Percentiles rank a stretch among this genome's conserved stretches.
Evolutionary conservation across 1,140 invertebrate genomes (phyloP).

Genomic region (Drosophila athabasca): DNA sequence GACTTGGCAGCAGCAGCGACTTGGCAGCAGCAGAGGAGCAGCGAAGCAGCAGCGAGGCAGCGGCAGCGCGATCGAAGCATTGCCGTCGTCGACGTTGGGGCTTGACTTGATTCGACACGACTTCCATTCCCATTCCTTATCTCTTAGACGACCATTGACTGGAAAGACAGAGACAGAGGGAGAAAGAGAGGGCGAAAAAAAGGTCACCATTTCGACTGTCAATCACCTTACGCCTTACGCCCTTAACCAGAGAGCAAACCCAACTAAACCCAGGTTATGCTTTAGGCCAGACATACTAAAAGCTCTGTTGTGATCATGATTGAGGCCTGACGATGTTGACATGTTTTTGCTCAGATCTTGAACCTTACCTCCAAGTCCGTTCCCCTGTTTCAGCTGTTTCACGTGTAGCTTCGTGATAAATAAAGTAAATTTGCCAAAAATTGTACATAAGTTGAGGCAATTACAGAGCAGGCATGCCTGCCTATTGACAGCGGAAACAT

Average conservation of each 20-base stretch:
- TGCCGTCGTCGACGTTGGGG: constrained; percentile 13
- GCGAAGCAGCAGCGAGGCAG: constrained; percentile 21
- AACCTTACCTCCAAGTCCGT: constrained; percentile 24
- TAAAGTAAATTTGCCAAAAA: constrained; percentile 39
- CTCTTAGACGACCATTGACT: constrained; percentile 29
- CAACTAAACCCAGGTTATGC: constrained; percentile 17
- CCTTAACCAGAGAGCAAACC: constrained; percentile 50
- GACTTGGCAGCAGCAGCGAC: constrained; percentile 19
- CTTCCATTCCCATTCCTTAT: constrained; percentile 45
- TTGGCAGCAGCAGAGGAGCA: constrained; percentile 17
- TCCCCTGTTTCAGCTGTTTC: constrained; percentile 1
- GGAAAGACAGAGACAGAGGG: constrained; percentile 7
- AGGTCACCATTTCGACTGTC: constrained; percentile 45
- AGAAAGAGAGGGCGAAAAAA: not conserved
- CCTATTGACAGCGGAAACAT: constrained; percentile 53
- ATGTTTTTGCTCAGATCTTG: constrained; percentile 26
- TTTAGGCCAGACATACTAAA: constrained; percentile 5
- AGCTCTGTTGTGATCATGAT: constrained; percentile 22
- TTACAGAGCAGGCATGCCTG: constrained; percentile 2
- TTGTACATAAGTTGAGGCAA: constrained; percentile 28
- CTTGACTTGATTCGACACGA: constrained; percentile 12
- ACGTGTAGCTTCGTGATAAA: constrained; percentile 29
- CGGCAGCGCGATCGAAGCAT: constrained; percentile 15
- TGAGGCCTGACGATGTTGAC: constrained; percentile 10
- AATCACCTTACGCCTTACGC: constrained; percentile 66